Conservation (phyloP, 1,140 invertebrate species). For the Parasteatoda tepidariorum region DNA sequence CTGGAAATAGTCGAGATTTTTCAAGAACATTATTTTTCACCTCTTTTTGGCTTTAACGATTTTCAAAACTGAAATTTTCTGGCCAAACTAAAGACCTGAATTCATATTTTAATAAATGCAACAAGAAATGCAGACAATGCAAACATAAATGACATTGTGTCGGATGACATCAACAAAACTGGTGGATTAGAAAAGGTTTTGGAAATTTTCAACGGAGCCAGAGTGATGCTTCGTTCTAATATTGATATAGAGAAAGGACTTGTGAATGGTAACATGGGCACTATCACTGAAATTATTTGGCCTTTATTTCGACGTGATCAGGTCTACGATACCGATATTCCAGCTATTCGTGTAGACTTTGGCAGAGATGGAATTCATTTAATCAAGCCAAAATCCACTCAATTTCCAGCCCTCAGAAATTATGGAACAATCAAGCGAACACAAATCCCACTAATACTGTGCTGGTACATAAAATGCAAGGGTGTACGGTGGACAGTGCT, state of each 20-base stretch:
- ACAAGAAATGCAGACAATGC: slow-evolving; percentile 33
- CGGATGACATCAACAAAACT: slow-evolving; percentile 46
- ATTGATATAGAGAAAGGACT: slow-evolving; percentile 66
- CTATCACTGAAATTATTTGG: slow-evolving; percentile 65
- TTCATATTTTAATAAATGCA: slow-evolving; percentile 26
- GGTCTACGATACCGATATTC: too few relatives aligned
- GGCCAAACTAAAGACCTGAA: too few relatives aligned
- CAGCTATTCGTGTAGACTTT: slow-evolving; percentile 14
- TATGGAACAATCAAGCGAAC: too few relatives aligned
- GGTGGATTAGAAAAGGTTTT: slow-evolving; percentile 46
- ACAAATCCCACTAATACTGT: slow-evolving; percentile 59
- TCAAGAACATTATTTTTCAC: too few relatives aligned
- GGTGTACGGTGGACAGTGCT: slow-evolving; percentile 43
- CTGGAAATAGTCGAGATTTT: too few relatives aligned
- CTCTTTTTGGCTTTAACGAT: too few relatives aligned
- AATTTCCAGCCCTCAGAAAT: too few relatives aligned
- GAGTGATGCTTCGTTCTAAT: slow-evolving; percentile 66
- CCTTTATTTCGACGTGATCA: slow-evolving; percentile 63
- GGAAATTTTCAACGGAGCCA: slow-evolving; percentile 35
- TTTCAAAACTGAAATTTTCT: too few relatives aligned
- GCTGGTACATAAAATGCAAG: slow-evolving; percentile 61
- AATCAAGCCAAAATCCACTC: too few relatives aligned
- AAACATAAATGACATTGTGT: slow-evolving; percentile 18
- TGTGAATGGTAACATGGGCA: slow-evolving; percentile 67
- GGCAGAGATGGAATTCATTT: slow-evolving; percentile 4